Evolutionary conservation across 2,113 vertebrate species (phyloP), one percentile per base, ranked within the genome.

Genomic region (Abramis brama): DNA sequence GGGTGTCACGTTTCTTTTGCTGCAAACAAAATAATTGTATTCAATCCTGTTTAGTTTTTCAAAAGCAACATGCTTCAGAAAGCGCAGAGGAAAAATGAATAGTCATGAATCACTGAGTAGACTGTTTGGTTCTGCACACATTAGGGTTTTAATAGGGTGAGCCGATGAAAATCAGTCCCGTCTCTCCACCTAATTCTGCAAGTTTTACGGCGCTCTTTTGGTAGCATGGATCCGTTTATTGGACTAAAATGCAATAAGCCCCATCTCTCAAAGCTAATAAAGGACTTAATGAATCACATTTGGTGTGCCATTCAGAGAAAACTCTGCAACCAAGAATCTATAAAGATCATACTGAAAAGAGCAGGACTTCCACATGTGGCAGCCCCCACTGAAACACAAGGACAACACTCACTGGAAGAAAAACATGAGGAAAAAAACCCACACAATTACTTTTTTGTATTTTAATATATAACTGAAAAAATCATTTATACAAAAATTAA

Each of bases 201-300:
- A 7, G 27, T 86, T 86, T 88, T 83, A 83, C 45, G 3, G 50
- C 45, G 59, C 57, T 86, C 75, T 73, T 27, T 80, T 74, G 76
- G 76, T 59, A 59, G 76, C 64, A 83, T 64, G 21, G 71, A 60
- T 76, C 23, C 25, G 74, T 88, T 83, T 62, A 83, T 83, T n/a
- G 33, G 27, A 62, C 27, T 78, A 55, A 78, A 89, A 89, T 60
- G 55, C 70, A 85, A 84, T 77, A 84, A 70, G 39, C 45, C 85
- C 57, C 50, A 57, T 85, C 76, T 86, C 57, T 79, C 79, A 74
- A 76, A 60, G 78, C 88, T 85, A 85, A 89, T 86, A 85, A 89
- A 89, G 12, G 39, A 78, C 62, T 78, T 89, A 85, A 87, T 89
- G 83, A 79, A 85, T 87, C 83, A 36, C 88, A 89, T 86, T 87